Conservation (phyloP, 2,888 invertebrate genomes). For the Apomyelois bistriatella region DNA sequence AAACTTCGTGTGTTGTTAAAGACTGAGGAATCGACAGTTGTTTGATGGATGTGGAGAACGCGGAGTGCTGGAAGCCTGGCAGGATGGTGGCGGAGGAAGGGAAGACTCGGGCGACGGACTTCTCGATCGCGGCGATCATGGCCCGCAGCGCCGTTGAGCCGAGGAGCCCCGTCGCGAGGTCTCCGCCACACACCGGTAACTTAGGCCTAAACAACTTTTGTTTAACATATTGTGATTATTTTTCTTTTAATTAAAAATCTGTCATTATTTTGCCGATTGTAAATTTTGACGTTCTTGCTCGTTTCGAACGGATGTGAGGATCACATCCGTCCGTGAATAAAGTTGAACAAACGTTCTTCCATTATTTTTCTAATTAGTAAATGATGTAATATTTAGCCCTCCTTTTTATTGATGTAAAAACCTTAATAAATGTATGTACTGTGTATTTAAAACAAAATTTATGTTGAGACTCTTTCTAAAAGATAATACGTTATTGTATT, state of each 20-base stretch:
- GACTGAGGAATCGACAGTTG: constrained; percentile 49
- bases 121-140: constrained; percentile 98
- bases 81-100: constrained; percentile 75
- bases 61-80: constrained; percentile 64
- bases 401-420: neutral
- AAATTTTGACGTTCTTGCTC: too few species aligned
- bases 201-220: constrained; percentile 48
- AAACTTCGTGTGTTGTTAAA: constrained; percentile 38
- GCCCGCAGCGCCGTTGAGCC: constrained; percentile 80
- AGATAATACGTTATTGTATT: too few species aligned
- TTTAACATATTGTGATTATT: too few species aligned
- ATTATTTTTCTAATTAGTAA: too few species aligned
- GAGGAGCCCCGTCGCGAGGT: constrained; percentile 67
- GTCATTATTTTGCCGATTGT: too few species aligned
- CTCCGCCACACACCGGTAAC: constrained; percentile 66
- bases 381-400: neutral
- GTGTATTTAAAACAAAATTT: too few species aligned
- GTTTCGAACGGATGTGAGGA: too few species aligned
- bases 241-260: too few species aligned
- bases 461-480: too few species aligned
- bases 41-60: constrained; percentile 75
- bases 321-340: too few species aligned
- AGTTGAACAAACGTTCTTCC: too few species aligned
- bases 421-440: too few species aligned
- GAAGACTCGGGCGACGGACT: constrained; percentile 89